Percentiles rank a stretch among this genome's conserved stretches.
Conservation (phyloP, 2,113 vertebrate species). For the Labeo catla region DNA sequence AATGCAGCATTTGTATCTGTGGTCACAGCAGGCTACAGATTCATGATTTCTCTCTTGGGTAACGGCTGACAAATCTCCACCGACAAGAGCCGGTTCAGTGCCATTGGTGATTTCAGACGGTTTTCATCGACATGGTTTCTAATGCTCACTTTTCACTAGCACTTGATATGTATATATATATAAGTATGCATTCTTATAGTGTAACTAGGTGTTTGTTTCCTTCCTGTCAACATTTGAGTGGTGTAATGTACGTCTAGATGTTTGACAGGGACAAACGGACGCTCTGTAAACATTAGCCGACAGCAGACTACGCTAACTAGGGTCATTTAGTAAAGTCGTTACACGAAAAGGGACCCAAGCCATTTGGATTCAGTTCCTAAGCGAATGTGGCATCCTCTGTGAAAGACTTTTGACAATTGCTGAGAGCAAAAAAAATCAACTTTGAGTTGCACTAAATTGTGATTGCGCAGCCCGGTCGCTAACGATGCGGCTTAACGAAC, state of each 20-base stretch:
- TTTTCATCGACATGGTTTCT: slow-evolving; percentile 50
- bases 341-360: slow-evolving; percentile 73
- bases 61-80: not conserved
- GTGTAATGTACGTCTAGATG: slow-evolving; percentile 33
- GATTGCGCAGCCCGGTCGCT: not conserved
- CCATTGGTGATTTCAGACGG: slow-evolving; percentile 44
- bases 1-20: not conserved
- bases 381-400: not conserved
- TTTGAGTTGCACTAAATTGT: not conserved
- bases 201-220: not conserved
- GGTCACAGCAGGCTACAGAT: not conserved
- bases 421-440: slow-evolving; percentile 13
- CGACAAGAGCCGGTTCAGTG: slow-evolving; percentile 21
- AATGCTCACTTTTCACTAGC: slow-evolving; percentile 56
- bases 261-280: slow-evolving; percentile 21
- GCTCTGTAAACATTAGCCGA: slow-evolving; percentile 5
- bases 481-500: slow-evolving; percentile 52
- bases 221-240: slow-evolving; percentile 21
- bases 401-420: slow-evolving; percentile 39
- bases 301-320: slow-evolving; percentile 54
- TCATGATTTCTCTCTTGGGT: slow-evolving; percentile 21
- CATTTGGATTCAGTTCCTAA: slow-evolving; percentile 59
- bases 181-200: not conserved
- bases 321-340: slow-evolving; percentile 59
- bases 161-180: slow-evolving; percentile 30